Evolutionary conservation across 2,113 vertebrate species (phyloP).

Genomic region (Pangasianodon gigas): DNA sequence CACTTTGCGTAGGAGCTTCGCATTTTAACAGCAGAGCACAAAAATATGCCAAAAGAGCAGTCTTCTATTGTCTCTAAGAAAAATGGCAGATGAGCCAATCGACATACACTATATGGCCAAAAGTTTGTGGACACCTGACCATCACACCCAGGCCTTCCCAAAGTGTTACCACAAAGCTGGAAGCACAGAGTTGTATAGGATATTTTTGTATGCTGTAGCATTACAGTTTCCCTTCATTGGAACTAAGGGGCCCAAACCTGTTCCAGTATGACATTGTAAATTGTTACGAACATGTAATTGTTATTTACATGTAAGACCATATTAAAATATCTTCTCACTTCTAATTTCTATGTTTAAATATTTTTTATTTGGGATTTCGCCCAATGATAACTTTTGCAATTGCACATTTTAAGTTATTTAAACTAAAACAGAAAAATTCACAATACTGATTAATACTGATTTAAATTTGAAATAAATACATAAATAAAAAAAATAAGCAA

Average conservation of each 20-base stretch:
- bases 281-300: no score
- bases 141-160: background rate
- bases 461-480: no score
- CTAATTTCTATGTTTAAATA: no score
- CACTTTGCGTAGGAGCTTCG: background rate
- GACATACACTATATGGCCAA: background rate
- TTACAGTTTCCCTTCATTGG: background rate
- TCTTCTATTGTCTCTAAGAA: background rate
- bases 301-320: background rate
- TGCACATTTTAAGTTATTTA: no score
- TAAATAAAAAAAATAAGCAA: no score
- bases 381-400: no score
- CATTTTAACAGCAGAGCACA: background rate
- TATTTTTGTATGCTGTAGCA: background rate
- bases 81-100: background rate
- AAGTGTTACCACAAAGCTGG: background rate
- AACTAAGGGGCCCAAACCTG: no score
- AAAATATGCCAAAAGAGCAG: background rate
- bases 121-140: background rate
- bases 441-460: no score
- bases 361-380: no score
- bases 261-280: no score
- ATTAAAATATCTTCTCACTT: background rate
- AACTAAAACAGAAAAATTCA: no score
- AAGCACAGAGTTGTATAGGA: background rate